Percentiles rank a stretch among this genome's conserved stretches.
These are phyloP conservation scores for Siniperca chuatsi DNA, from an alignment of 2,113 vertebrate genomes.

Conservation along the genomic window DNA sequence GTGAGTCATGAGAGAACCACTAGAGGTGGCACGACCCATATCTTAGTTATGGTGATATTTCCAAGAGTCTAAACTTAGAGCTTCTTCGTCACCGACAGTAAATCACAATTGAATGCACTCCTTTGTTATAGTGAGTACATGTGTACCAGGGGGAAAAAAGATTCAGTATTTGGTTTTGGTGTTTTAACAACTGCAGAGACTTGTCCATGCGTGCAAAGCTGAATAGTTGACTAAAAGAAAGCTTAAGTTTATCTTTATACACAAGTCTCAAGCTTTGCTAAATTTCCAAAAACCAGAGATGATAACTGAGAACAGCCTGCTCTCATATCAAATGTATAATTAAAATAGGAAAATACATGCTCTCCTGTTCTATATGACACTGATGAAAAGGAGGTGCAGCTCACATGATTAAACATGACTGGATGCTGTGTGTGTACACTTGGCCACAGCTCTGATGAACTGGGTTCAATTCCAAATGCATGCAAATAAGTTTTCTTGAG, in stretches of 20 bases:
- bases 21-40: neutral
- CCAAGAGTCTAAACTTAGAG: neutral
- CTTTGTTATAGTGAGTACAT: neutral
- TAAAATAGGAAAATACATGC: neutral
- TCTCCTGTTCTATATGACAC: neutral
- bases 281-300: neutral
- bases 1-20: slow-evolving; percentile 30
- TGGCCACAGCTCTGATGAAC: too few relatives aligned
- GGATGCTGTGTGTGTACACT: neutral
- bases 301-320: neutral
- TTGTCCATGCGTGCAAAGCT: neutral
- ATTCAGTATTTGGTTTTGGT: neutral
- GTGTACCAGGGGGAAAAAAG: neutral
- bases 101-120: neutral
- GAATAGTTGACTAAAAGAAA: neutral
- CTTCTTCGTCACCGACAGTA: neutral
- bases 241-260: neutral
- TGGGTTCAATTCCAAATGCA: too few relatives aligned
- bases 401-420: neutral
- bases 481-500: too few relatives aligned
- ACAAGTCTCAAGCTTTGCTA: neutral
- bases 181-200: neutral
- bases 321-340: neutral
- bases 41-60: slow-evolving; percentile 2
- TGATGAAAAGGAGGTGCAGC: neutral